Evolutionary conservation across 2,113 vertebrate species (phyloP).

Genomic region (Phyllostomus discolor): DNA sequence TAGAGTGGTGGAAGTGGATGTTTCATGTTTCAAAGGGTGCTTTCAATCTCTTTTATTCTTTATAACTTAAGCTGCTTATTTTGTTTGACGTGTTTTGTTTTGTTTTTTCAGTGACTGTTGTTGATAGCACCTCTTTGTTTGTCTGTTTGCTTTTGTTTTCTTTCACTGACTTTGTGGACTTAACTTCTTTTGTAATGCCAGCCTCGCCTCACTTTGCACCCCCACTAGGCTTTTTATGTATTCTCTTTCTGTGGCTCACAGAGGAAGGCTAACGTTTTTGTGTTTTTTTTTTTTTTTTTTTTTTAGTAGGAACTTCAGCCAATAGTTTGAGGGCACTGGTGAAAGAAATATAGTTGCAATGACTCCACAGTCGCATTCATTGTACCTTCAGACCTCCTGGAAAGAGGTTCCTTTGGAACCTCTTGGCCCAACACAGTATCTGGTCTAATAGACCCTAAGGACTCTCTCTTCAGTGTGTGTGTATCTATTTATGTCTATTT

Average conservation of each 20-base stretch:
- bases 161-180: not conserved
- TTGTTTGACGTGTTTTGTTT: not conserved
- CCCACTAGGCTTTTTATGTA: not conserved
- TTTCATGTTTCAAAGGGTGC: constrained; percentile 3
- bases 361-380: not conserved
- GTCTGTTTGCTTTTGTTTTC: not conserved
- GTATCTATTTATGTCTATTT: not conserved
- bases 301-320: not conserved
- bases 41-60: constrained; percentile 7
- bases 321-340: not conserved
- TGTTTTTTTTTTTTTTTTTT: not conserved
- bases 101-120: not conserved
- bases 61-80: not conserved
- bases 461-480: not conserved
- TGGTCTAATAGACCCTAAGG: not conserved
- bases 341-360: not conserved
- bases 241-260: not conserved
- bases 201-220: not conserved
- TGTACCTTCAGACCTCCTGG: not conserved
- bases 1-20: not conserved
- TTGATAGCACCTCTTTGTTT: not conserved
- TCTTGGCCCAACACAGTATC: not conserved
- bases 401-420: not conserved
- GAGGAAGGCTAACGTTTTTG: not conserved
- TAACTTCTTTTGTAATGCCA: not conserved